These are phyloP conservation scores for Meiosimyza decipiens DNA, from an alignment of 2,888 invertebrate species.

Conservation along the genomic window DNA sequence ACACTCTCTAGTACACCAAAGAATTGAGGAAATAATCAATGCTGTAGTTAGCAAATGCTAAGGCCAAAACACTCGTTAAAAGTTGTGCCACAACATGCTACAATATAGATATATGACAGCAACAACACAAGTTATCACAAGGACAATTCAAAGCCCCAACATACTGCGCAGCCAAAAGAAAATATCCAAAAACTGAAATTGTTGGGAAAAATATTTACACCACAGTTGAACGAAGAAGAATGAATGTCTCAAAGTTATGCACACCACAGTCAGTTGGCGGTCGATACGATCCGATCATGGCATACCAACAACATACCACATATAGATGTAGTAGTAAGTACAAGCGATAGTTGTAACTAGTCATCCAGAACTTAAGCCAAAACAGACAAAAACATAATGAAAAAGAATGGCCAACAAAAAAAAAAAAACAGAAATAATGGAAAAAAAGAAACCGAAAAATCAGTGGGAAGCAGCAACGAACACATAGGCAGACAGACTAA, in stretches of 20 bases:
- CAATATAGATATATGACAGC: too few relatives aligned
- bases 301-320: conserved; percentile 8
- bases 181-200: too few relatives aligned
- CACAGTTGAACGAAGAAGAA: conserved; percentile 1
- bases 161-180: too few relatives aligned
- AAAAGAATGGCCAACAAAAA: background rate
- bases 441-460: conserved; percentile 3
- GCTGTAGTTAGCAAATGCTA: too few relatives aligned
- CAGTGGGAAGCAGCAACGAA: conserved; percentile 16
- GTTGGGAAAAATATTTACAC: background rate
- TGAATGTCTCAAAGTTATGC: conserved; percentile 23
- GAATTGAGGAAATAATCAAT: too few relatives aligned
- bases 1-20: too few relatives aligned
- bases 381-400: background rate
- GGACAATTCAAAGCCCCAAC: too few relatives aligned
- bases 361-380: conserved; percentile 28
- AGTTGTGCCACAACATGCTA: too few relatives aligned
- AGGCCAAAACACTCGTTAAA: too few relatives aligned
- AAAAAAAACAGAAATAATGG: too few relatives aligned
- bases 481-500: background rate
- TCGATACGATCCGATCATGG: background rate
- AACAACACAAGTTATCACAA: too few relatives aligned
- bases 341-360: conserved; percentile 9
- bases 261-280: conserved; percentile 9
- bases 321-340: background rate